Percentiles rank a stretch among this genome's conserved stretches.
phyloP scores from a whole-genome alignment of 2,888 invertebrate genomes.

The Meandrusa payeni region DNA sequence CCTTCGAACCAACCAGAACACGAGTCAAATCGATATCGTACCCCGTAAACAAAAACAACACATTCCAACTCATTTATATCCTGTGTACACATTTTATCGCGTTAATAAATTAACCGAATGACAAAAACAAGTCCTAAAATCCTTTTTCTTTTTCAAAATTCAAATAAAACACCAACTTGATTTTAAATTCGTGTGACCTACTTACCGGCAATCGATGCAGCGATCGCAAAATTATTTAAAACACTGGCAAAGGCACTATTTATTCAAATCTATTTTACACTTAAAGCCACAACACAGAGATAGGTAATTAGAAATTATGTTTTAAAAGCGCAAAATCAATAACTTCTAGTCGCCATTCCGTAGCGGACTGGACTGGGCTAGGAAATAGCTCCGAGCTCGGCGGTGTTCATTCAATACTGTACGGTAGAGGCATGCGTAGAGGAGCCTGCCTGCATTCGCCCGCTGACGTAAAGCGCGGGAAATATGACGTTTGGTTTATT shows the following conservation, averaged over 20 bases:
- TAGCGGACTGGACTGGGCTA: slow-evolving; percentile 45
- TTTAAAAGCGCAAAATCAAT: slow-evolving; percentile 61
- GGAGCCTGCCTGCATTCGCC: slow-evolving; percentile 32
- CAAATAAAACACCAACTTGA: no score
- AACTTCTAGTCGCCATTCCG: slow-evolving; percentile 45
- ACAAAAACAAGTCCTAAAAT: slow-evolving; percentile 29
- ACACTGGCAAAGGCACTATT: slow-evolving; percentile 60
- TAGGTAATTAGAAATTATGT: slow-evolving; percentile 31
- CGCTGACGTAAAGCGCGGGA: slow-evolving; percentile 54
- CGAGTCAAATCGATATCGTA: slow-evolving; percentile 26
- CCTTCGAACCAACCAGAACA: slow-evolving; percentile 36
- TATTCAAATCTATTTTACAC: slow-evolving; percentile 44
- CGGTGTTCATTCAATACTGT: slow-evolving; percentile 63
- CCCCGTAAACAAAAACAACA: slow-evolving; percentile 62
- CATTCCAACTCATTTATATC: slow-evolving; percentile 49
- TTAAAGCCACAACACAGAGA: slow-evolving; percentile 46
- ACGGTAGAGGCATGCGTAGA: slow-evolving; percentile 64
- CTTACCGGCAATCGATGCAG: slow-evolving; percentile 45
- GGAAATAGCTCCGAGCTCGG: slow-evolving; percentile 40
- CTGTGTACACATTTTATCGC: slow-evolving; percentile 34
- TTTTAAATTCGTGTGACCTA: slow-evolving; percentile 31
- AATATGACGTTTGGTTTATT: slow-evolving; percentile 64
- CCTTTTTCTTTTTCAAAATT: slow-evolving; percentile 7
- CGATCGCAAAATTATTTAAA: slow-evolving; percentile 33
- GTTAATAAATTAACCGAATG: slow-evolving; percentile 37